Base-by-base conservation (phyloP, 2,888 invertebrate genomes). In the Eretmocerus hayati region DNA sequence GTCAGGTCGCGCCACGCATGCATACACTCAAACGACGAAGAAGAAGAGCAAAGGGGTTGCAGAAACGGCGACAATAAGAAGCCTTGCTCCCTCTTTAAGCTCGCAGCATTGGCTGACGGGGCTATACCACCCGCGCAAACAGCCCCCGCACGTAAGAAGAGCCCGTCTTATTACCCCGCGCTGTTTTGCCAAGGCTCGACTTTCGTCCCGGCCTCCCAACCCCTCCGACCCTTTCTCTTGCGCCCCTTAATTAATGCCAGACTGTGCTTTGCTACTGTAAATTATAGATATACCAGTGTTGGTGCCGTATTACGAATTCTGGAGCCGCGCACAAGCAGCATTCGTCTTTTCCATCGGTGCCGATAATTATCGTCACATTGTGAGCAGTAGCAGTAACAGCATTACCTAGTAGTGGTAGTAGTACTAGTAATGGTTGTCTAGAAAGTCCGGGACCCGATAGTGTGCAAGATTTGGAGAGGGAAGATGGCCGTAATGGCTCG, bases 221-320 rank as follows among this genome's bases (percentile, higher is more conserved):
- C 32, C 21, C 30, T 37, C 32, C 32, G 36, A 43, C 20, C 16
- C 26, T 26, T 33, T n/a, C n/a, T n/a, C n/a, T n/a, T n/a, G n/a
- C n/a, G n/a, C n/a, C 41, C 9, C 44, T 43, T 39, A 42, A 50
- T 50, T 50, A 50, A 42, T 42, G 42, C 46, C 30, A 18, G 37
- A 18, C 18, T 5, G 13, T 30, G 30, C n/a, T n/a, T n/a, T n/a
- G n/a, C 30, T 8, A 30, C 8, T 30, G 30, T 30, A 30, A 8
- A 30, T 8, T 13, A 9, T 13, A 30, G 13, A 8, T 30, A 30
- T 30, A 30, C 13, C 30, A 9, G 30, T 30, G 13, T 30, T 13
- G 30, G 13, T 30, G 13, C 8, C 13, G 30, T 30, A 30, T 30
- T 30, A 9, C 13, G 30, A 8, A 30, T 30, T 30, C 13, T 30